Conservation (phyloP, 2,888 invertebrate species). For the Conomelus anceps region DNA sequence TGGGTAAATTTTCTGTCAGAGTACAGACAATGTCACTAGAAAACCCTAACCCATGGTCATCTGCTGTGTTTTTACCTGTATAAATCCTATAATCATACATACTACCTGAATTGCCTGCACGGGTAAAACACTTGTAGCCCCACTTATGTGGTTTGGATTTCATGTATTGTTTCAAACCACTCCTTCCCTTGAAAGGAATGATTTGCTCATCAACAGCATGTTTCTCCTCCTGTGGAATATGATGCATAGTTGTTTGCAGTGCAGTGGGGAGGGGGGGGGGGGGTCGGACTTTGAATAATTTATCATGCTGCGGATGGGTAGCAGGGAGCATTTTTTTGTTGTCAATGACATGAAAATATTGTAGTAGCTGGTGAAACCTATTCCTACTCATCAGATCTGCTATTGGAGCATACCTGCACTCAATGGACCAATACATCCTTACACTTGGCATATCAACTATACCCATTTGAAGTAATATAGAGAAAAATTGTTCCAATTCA, state of each 20-base stretch:
- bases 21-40: conserved; percentile 15
- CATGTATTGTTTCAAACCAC: conserved; percentile 9
- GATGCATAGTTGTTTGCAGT: neutral
- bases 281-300: neutral
- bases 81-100: conserved; percentile 12
- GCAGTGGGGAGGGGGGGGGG: neutral
- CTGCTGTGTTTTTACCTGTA: neutral
- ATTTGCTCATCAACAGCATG: conserved; percentile 35
- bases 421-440: conserved; percentile 2
- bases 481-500: conserved; percentile 17
- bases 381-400: conserved; percentile 13
- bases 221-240: neutral
- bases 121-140: conserved; percentile 17
- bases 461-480: conserved; percentile 15
- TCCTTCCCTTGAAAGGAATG: conserved; percentile 28
- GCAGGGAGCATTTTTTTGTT: neutral
- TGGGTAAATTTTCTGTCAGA: conserved; percentile 3
- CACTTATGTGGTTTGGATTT: conserved; percentile 20
- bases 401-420: conserved; percentile 6
- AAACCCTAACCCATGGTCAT: conserved; percentile 17
- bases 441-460: conserved; percentile 18
- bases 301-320: neutral
- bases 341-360: conserved; percentile 4
- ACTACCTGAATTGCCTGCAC: conserved; percentile 1
- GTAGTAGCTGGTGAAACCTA: conserved; percentile 6